phyloP scores from a whole-genome alignment of 2,797 vertebrate species.

The Salmo trutta region DNA sequence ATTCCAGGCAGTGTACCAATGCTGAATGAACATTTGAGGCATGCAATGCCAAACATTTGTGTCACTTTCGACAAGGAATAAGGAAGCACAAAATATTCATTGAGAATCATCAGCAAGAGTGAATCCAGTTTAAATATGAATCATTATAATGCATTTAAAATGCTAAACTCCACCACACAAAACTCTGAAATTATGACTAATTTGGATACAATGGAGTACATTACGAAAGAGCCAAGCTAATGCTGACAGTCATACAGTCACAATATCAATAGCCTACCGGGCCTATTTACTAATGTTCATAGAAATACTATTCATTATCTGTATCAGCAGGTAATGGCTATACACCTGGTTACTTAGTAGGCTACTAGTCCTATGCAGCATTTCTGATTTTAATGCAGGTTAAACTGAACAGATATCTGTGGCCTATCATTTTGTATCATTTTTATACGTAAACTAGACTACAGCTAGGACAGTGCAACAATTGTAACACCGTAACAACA shows the following conservation, averaged over 20 bases:
- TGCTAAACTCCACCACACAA: neutral
- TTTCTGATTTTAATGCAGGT: neutral
- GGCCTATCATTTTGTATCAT: neutral
- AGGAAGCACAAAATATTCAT: neutral
- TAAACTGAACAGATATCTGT: neutral
- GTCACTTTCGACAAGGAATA: slow-evolving; percentile 7
- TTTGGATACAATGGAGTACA: neutral
- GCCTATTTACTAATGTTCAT: neutral
- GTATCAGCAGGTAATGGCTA: neutral
- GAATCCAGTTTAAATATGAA: neutral
- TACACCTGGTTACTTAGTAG: neutral
- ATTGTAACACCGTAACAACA: neutral
- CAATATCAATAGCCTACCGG: neutral
- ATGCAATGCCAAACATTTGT: neutral
- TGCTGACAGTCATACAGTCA: neutral
- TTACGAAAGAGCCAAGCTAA: neutral
- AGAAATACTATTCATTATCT: neutral
- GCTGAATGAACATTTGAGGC: neutral
- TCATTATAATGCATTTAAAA: neutral
- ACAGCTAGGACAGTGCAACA: neutral
- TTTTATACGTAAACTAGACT: neutral
- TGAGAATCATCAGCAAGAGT: neutral
- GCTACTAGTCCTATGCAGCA: neutral
- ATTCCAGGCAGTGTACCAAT: neutral
- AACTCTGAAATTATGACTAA: neutral